phyloP scores from a whole-genome alignment of 2,797 vertebrate genomes.

The Sebastes oblongus region DNA sequence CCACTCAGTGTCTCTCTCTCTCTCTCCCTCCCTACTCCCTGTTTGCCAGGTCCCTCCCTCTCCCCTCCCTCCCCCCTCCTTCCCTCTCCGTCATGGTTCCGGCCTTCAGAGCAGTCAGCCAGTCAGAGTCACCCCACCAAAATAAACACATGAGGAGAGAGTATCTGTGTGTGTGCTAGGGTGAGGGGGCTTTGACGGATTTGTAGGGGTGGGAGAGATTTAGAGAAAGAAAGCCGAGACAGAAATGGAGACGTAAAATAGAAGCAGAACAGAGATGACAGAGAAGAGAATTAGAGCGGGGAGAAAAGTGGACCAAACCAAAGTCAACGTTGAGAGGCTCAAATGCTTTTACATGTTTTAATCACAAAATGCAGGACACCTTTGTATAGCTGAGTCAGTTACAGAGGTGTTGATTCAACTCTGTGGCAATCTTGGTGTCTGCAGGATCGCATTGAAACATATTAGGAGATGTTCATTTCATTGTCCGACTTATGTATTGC shows the following conservation, averaged over 20 bases:
- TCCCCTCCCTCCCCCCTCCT: constrained; percentile 34
- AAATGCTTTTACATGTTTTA: neutral
- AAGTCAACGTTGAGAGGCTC: neutral
- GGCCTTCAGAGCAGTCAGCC: constrained; percentile 65
- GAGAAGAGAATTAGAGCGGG: neutral
- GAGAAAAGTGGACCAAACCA: neutral
- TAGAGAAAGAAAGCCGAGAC: neutral
- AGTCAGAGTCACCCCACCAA: constrained; percentile 68
- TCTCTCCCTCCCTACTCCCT: neutral
- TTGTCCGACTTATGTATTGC: neutral
- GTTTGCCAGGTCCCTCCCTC: constrained; percentile 53
- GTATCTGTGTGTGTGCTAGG: neutral
- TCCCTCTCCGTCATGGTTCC: constrained; percentile 68
- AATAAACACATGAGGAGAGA: constrained; percentile 70
- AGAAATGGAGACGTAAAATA: neutral
- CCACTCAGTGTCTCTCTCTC: constrained; percentile 28
- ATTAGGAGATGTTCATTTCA: neutral
- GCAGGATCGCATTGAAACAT: neutral
- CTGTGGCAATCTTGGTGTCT: neutral
- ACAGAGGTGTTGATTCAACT: neutral
- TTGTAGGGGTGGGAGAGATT: neutral
- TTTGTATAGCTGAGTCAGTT: neutral
- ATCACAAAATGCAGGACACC: neutral
- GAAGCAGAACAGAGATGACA: neutral
- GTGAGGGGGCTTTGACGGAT: neutral